A percentile compares a stretch with the other conserved stretches of the same genome.
Evolutionary conservation across 2,888 invertebrate species (phyloP).

Genomic region (Drosophila hamatofila): DNA sequence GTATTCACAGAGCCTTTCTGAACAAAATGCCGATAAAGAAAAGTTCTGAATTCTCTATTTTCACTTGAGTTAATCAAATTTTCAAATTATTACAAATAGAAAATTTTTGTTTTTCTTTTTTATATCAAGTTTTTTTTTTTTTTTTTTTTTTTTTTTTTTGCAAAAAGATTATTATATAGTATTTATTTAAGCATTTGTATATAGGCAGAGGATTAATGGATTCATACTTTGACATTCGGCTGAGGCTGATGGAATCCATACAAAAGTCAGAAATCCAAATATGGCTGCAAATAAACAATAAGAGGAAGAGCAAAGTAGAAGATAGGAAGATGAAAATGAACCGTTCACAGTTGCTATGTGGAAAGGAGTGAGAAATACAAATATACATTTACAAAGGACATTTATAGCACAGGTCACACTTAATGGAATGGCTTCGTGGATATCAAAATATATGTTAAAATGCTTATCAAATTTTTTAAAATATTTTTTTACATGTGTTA

Average conservation of each 20-base stretch:
- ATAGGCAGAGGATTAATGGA: constrained; percentile 71
- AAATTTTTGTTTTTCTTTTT: constrained; percentile 31
- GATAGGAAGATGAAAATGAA: constrained; percentile 76
- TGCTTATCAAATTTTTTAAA: background rate
- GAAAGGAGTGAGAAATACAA: constrained; percentile 30
- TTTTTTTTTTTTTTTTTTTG: constrained; percentile 43
- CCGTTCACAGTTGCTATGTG: constrained; percentile 53
- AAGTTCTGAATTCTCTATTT: constrained; percentile 29
- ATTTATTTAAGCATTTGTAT: constrained; percentile 67
- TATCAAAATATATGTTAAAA: background rate
- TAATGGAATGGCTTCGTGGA: constrained; percentile 14
- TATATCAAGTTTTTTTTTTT: constrained; percentile 30
- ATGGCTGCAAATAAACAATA: constrained; percentile 84
- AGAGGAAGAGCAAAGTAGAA: constrained; percentile 78
- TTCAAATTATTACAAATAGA: constrained; percentile 49
- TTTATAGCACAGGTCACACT: constrained; percentile 16
- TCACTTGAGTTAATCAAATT: constrained; percentile 36
- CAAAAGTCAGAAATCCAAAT: constrained; percentile 85
- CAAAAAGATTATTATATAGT: constrained; percentile 62
- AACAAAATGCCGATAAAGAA: constrained; percentile 47
- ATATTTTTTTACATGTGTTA: background rate
- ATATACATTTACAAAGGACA: constrained; percentile 32
- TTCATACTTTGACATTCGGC: constrained; percentile 89
- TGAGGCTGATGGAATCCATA: constrained; percentile 86
- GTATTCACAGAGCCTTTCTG: constrained; percentile 52